Conservation (phyloP, 2,888 invertebrate species). For the Clostera curtula region DNA sequence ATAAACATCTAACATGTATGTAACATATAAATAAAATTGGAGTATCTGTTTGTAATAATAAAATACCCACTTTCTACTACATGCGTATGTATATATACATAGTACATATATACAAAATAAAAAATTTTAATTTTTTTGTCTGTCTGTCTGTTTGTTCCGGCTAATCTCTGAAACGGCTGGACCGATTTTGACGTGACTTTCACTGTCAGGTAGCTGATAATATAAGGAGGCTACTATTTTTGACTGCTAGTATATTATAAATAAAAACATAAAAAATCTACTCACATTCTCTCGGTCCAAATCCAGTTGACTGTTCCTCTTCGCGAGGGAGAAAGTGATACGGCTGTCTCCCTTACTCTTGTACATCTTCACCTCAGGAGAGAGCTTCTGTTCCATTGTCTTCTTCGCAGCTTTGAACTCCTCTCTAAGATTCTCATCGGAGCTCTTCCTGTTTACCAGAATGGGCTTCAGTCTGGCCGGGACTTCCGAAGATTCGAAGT, state of each 20-base stretch:
- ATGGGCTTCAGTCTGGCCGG: slow-evolving; percentile 33
- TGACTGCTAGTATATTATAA: neutral
- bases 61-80: no score
- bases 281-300: slow-evolving; percentile 63
- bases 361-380: slow-evolving; percentile 36
- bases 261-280: slow-evolving; percentile 15
- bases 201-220: no score
- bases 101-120: no score
- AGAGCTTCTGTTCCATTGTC: slow-evolving; percentile 31
- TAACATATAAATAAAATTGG: no score
- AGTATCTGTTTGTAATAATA: no score
- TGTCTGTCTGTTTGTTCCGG: no score
- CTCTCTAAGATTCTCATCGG: slow-evolving; percentile 23
- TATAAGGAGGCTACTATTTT: no score
- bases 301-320: slow-evolving; percentile 46
- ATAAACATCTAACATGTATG: no score
- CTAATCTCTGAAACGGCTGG: no score
- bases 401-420: slow-evolving; percentile 34
- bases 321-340: slow-evolving; percentile 34
- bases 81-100: no score
- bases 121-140: no score
- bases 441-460: slow-evolving; percentile 23
- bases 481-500: slow-evolving; percentile 34
- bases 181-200: no score
- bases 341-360: slow-evolving; percentile 22